These are phyloP conservation scores for Passer domesticus DNA, from an alignment of 2,113 vertebrate genomes.

Conservation along the genomic window DNA sequence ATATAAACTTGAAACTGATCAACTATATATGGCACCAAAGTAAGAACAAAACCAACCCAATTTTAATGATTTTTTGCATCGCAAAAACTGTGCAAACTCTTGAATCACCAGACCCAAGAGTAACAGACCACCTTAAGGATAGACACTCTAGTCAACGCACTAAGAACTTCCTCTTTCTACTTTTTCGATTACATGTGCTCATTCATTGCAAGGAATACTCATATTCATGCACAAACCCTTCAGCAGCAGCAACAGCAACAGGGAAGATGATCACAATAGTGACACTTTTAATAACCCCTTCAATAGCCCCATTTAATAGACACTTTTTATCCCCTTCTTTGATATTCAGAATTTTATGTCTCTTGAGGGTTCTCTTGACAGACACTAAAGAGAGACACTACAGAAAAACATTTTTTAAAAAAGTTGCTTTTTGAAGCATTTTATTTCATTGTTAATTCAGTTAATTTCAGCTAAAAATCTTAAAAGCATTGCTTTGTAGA, in stretches of 20 bases:
- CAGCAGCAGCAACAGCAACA: not conserved
- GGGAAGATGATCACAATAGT: not conserved
- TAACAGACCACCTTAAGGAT: not conserved
- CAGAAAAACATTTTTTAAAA: not conserved
- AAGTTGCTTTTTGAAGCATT: not conserved
- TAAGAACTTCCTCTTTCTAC: not conserved
- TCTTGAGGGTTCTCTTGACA: not conserved
- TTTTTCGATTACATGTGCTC: not conserved
- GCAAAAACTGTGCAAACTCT: not conserved
- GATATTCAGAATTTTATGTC: not conserved
- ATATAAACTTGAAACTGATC: not conserved
- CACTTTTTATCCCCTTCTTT: not conserved
- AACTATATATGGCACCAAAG: not conserved
- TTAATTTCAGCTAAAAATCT: conserved; percentile 10
- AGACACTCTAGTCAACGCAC: not conserved
- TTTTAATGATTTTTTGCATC: not conserved
- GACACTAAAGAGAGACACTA: not conserved
- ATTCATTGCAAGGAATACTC: not conserved
- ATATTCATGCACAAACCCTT: not conserved
- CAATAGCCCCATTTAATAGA: too few relatives aligned
- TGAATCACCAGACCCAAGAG: not conserved
- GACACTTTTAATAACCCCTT: not conserved
- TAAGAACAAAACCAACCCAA: not conserved
- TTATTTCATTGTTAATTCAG: conserved; percentile 2
- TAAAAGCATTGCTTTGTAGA: not conserved